These are phyloP conservation scores for Blennius ocellaris DNA, from an alignment of 2,113 vertebrate genomes.

Conservation along the genomic window DNA sequence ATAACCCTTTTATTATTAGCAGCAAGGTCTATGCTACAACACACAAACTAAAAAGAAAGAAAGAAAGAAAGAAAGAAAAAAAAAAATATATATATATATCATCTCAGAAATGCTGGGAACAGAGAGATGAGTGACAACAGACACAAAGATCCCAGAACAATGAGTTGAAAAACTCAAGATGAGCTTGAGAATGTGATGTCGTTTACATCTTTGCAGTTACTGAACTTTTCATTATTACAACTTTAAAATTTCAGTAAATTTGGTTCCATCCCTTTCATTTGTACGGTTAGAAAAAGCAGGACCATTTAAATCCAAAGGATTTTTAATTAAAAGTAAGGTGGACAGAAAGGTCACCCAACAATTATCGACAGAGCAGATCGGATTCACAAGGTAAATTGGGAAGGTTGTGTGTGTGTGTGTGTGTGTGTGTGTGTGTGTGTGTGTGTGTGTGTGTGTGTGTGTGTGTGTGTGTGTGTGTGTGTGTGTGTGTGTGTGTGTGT, in stretches of 20 bases:
- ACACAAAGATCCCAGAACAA: conserved; percentile 12
- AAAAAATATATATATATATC: conserved; percentile 8
- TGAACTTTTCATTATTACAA: background rate
- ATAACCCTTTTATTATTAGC: conserved; percentile 15
- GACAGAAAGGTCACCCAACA: conserved; percentile 44
- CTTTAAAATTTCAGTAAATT: too few species aligned
- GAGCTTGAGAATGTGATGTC: background rate
- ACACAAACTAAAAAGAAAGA: background rate
- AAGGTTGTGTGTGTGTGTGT: background rate
- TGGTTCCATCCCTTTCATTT: background rate
- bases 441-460: background rate
- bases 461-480: background rate
- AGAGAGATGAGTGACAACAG: conserved; percentile 27
- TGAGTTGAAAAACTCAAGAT: conserved; percentile 3
- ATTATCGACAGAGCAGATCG: conserved; percentile 33
- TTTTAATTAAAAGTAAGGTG: conserved; percentile 29
- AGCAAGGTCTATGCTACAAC: background rate
- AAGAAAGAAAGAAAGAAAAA: background rate
- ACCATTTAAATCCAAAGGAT: conserved; percentile 42
- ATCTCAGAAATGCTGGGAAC: conserved; percentile 36
- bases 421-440: background rate
- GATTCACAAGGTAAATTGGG: background rate
- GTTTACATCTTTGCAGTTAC: background rate
- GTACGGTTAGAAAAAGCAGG: background rate
- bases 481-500: background rate